A percentile compares a stretch with the other conserved stretches of the same genome.
Evolutionary conservation across 2,113 vertebrate species (phyloP).

Genomic region (Bagarius yarrelli): DNA sequence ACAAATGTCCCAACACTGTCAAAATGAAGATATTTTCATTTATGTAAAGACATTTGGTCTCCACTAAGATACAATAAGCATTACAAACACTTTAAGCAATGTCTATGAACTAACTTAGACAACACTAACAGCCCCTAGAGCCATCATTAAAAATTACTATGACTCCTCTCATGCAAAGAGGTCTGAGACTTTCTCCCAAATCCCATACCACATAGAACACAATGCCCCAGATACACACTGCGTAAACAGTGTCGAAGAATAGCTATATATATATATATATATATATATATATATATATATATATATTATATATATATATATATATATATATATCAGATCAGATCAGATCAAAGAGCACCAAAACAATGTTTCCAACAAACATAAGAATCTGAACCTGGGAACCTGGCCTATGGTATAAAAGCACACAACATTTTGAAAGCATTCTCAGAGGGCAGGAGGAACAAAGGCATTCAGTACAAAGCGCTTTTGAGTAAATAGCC

Average conservation of each 20-base stretch:
- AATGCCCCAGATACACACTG: slow-evolving; percentile 12
- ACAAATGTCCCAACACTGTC: background rate
- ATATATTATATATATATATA: background rate
- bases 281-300: background rate
- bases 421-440: slow-evolving; percentile 15
- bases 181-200: slow-evolving; percentile 25
- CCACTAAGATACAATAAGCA: background rate
- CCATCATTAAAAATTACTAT: slow-evolving; percentile 40
- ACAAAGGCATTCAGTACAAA: slow-evolving; percentile 37
- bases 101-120: background rate
- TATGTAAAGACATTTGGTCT: background rate
- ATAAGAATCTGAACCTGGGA: background rate
- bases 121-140: slow-evolving; percentile 41
- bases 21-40: background rate
- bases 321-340: background rate
- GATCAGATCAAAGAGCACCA: background rate
- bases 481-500: slow-evolving; percentile 34
- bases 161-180: slow-evolving; percentile 27
- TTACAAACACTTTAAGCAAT: slow-evolving; percentile 6
- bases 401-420: background rate
- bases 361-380: slow-evolving; percentile 16
- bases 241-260: background rate
- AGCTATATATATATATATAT: background rate
- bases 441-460: slow-evolving; percentile 23
- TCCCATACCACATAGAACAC: slow-evolving; percentile 20